Conservation (phyloP, 2,113 vertebrate genomes). For the Elgaria multicarinata region DNA sequence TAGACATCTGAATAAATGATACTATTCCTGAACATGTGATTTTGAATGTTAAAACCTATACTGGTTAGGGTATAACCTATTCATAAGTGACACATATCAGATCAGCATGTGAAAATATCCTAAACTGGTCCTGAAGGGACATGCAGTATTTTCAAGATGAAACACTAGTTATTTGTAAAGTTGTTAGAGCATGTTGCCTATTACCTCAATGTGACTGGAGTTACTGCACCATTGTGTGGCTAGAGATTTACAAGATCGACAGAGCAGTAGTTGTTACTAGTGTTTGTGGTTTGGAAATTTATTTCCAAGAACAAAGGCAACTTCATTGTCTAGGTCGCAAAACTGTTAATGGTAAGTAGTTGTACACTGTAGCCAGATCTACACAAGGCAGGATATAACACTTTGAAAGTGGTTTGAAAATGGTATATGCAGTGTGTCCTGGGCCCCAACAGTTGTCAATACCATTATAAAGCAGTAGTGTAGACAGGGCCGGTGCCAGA, state of each 20-base stretch:
- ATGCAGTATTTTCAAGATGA: neutral
- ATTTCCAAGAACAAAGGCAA: neutral
- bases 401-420: too few relatives aligned
- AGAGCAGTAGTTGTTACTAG: neutral
- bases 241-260: neutral
- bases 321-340: neutral
- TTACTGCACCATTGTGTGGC: neutral
- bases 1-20: neutral
- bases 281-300: neutral
- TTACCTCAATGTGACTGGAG: constrained; percentile 2
- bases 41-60: neutral
- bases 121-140: neutral
- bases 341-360: neutral
- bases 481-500: too few relatives aligned
- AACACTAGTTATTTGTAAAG: constrained; percentile 9
- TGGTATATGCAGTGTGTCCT: too few relatives aligned
- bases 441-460: too few relatives aligned
- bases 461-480: too few relatives aligned
- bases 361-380: neutral
- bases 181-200: neutral
- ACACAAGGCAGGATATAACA: too few relatives aligned
- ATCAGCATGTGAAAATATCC: neutral
- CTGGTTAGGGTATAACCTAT: neutral
- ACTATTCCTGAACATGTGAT: neutral
- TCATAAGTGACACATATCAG: neutral